Evolutionary conservation across 1,140 invertebrate genomes (phyloP), one percentile per base, ranked within the genome.

Genomic region (Drosophila funebris): DNA sequence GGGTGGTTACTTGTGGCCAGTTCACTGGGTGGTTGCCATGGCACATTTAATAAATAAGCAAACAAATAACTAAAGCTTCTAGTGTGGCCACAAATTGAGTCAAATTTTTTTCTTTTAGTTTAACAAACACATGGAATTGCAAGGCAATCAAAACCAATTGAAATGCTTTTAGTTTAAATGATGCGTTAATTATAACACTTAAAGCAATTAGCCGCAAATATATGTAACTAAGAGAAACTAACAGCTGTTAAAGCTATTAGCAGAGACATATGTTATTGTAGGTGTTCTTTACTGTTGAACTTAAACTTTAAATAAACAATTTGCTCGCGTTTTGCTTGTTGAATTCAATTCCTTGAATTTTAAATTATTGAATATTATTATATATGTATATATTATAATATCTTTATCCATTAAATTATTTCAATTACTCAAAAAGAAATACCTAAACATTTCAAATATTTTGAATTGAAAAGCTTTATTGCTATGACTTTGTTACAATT

Each of bases 81-180:
- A 84, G 82, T 87, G 82, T 74, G 73, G 73, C 61, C 73, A 72
- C 82, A 84, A 84, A 84, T 84, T 75, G 81, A 87, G 63, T 87
- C 64, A 39, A 87, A 84, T 84, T 84, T 87, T 87, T 77, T 78
- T 87, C 73, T 74, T 64, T 78, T 75, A 64, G 53, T 46, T 44
- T 4, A 8, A 37, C 29, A 48, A 56, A 48, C 13, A 29, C 50
- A 46, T 56, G 29, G 27, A 44, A 44, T 20, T 63, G 58, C 46
- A 70, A 27, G 56, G 60, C 61, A 71, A 71, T 66, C 52, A 48
- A 48, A 71, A 24, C 61, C 52, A 53, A 57, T 11, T 56, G 41
- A 56, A 43, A 71, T 22, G 14, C 63, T 57, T 71, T 57, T 7
- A 27, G 31, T 24, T 39, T 18, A 31, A 64, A 64, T 48, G 24